Base-by-base conservation (phyloP, 1,140 invertebrate genomes). In the Temnothorax nylanderi region DNA sequence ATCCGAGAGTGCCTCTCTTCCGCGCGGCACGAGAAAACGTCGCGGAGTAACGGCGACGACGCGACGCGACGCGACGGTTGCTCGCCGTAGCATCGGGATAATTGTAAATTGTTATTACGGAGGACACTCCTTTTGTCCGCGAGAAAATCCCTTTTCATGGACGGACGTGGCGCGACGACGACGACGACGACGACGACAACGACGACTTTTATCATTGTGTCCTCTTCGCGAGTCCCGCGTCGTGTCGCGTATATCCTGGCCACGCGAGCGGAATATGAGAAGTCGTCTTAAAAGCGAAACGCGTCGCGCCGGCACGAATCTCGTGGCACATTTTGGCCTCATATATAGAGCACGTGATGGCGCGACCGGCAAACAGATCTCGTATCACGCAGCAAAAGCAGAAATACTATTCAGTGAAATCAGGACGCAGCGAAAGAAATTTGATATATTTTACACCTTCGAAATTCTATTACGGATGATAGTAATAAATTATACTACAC, bases 261-360 rank as follows among this genome's bases (percentile, higher is more conserved):
- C 80, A 91, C 89, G 90, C 92, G 92, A 62, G 41, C 11, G 56
- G 90, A 93, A 93, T 93, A 88, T 92, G 90, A 91, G 88, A 85
- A 74, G 47, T 1, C 49, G 21, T 49, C 60, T 87, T 88, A 88
- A 88, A 89, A 88, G 34, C 51, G 64, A 74, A 76, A 67, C 21
- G 34, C 21, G 54, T 60, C 18, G 11, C 47, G 18, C 54, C 54
- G 16, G 7, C 18, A 54, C 69, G 49, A 65, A 88, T 81, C 77
- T 67, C 16, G 11, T 13, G 18, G 11, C 37, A 11, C 67, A 54
- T 47, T 8, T 41, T 56, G 37, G 44, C 41, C 26, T 77, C 21
- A 77, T 77, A 62, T 71, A 85, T 60, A 60, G 54, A 58, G 8
- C 37, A 21, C 44, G 44, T 21, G 54, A 49, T 21, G 26, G 6